phyloP scores from a whole-genome alignment of 2,888 invertebrate species.

The Lottia gigantea region DNA sequence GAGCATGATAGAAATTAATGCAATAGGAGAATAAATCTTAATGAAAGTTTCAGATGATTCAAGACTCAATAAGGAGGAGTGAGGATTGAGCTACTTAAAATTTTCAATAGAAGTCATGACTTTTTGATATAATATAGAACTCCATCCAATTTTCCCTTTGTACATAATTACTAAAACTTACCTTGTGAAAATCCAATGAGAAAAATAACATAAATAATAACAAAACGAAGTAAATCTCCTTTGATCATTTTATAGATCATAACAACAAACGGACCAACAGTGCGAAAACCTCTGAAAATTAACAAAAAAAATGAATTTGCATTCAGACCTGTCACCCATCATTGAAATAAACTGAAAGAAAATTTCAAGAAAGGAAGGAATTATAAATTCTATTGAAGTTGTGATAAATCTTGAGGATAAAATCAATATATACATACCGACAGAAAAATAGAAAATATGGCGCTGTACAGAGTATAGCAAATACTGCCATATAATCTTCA shows the following conservation, averaged over 20 bases:
- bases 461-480: slow-evolving; percentile 94
- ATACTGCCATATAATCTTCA: slow-evolving; percentile 91
- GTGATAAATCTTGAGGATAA: too few relatives aligned
- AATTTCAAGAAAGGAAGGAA: too few relatives aligned
- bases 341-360: too few relatives aligned
- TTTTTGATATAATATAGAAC: too few relatives aligned
- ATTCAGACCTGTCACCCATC: too few relatives aligned
- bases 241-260: slow-evolving; percentile 99
- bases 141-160: background rate
- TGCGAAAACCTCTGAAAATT: slow-evolving; percentile 88
- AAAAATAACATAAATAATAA: slow-evolving; percentile 95
- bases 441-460: slow-evolving; percentile 98
- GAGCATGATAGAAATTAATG: background rate
- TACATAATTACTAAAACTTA: slow-evolving; percentile 62
- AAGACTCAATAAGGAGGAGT: too few relatives aligned
- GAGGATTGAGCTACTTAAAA: too few relatives aligned
- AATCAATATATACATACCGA: slow-evolving; percentile 73
- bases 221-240: slow-evolving; percentile 94
- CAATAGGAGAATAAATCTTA: too few relatives aligned
- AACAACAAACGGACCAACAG: slow-evolving; percentile 99
- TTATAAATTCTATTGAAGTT: too few relatives aligned
- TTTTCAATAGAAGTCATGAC: too few relatives aligned
- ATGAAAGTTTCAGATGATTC: background rate
- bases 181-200: slow-evolving; percentile 98
- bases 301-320: slow-evolving; percentile 6